Evolutionary conservation across 2,888 invertebrate genomes (phyloP), one percentile per base, ranked within the genome.

Genomic region (Yponomeuta evonymella): DNA sequence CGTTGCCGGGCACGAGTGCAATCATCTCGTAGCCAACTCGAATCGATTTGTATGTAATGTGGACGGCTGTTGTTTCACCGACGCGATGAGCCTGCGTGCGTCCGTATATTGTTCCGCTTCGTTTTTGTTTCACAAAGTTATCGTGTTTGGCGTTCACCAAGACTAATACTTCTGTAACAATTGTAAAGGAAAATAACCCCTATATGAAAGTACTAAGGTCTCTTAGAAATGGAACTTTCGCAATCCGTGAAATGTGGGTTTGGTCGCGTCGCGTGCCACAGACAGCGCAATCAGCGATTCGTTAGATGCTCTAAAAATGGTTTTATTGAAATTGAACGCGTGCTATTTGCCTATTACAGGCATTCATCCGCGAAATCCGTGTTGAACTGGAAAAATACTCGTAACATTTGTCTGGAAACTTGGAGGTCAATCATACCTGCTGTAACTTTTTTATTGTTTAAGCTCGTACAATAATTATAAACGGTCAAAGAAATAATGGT

Each of bases 11-110:
- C 72, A 70, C 64, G 63, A 70, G 64, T 64, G 64, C 33, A 65
- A 67, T 64, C 65, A 67, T 73, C 75, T 75, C 78, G 76, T 83
- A 76, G 80, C 84, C 84, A 77, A 79, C 80, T 84, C 86, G 80
- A 89, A 89, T 90, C 86, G 86, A 88, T 89, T 89, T 84, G 79
- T 79, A 83, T 80, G 83, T 81, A 83, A 81, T 83, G 77, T 81
- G 83, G 84, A 88, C 89, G 88, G 89, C 88, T 89, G 90, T 87
- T 83, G 77, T 75, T 77, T 79, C 81, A 78, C 76, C 67, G 75
- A 15, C 51, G 75, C 75, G 76, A 71, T 70, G 73, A 70, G 74
- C 74, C 74, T 73, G 76, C 74, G 74, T 74, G 75, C 74, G 75
- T 72, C 67, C 33, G 70, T 30, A 12, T 64, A 63, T 70, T 78